Evolutionary conservation across 2,113 vertebrate species (phyloP).

Genomic region (Platysternon megacephalum): DNA sequence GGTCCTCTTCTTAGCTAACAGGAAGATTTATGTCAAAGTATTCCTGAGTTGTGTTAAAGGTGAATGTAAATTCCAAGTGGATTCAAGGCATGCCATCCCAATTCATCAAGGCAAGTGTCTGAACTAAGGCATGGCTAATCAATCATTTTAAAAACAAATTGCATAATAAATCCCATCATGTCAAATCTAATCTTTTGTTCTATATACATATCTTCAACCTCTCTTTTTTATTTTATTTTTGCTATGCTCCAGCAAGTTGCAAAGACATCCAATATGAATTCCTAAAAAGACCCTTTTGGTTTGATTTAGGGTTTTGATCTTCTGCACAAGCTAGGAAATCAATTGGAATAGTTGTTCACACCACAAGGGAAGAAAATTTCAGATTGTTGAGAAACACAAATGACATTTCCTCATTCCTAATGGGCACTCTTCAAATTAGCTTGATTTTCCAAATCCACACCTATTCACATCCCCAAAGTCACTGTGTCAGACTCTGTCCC

Average conservation of each 20-base stretch:
- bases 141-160: conserved; percentile 38
- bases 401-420: conserved; percentile 5
- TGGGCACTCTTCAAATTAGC: background rate
- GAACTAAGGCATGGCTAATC: conserved; percentile 27
- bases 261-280: conserved; percentile 4
- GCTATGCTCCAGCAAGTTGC: background rate
- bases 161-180: conserved; percentile 33
- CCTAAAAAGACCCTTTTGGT: background rate
- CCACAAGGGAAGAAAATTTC: background rate
- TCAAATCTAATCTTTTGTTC: conserved; percentile 33
- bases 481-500: background rate
- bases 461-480: background rate
- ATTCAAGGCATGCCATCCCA: background rate
- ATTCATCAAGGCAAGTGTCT: conserved; percentile 8
- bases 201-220: conserved; percentile 2
- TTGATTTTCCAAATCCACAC: background rate
- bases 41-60: background rate
- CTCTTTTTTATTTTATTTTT: conserved; percentile 7
- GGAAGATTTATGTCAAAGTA: background rate
- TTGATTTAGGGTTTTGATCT: conserved; percentile 46
- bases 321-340: background rate
- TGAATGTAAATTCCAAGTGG: background rate
- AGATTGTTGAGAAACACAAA: background rate
- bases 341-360: conserved; percentile 16
- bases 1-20: background rate